A percentile compares a stretch with the other conserved stretches of the same genome.
phyloP scores from a whole-genome alignment of 2,113 vertebrate genomes.

The Pleuronectes platessa region DNA sequence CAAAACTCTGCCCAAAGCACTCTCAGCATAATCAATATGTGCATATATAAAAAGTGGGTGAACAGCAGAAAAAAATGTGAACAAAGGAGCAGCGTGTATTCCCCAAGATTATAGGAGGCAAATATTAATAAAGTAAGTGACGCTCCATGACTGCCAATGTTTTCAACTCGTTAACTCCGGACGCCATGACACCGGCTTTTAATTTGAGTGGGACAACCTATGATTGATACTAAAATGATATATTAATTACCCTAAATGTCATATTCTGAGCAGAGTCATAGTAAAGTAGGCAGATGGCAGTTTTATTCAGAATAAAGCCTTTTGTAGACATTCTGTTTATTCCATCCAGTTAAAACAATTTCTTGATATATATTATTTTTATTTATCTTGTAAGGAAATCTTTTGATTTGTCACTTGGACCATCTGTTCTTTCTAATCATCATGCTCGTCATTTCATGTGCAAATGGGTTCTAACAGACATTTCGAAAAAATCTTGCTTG shows the following conservation, averaged over 20 bases:
- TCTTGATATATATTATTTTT: not conserved
- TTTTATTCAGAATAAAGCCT: not conserved
- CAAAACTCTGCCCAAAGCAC: slow-evolving; percentile 54
- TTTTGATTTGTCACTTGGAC: not conserved
- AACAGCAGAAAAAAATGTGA: slow-evolving; percentile 42
- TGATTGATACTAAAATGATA: slow-evolving; percentile 41
- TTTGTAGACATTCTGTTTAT: slow-evolving; percentile 8
- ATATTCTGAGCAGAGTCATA: slow-evolving; percentile 40
- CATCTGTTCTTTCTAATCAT: not conserved
- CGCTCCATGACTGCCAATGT: slow-evolving; percentile 45
- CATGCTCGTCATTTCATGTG: not conserved
- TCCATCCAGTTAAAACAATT: slow-evolving; percentile 10
- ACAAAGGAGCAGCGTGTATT: slow-evolving; percentile 44
- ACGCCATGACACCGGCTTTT: slow-evolving; percentile 34
- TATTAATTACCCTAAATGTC: slow-evolving; percentile 20
- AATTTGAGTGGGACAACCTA: slow-evolving; percentile 21
- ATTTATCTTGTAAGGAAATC: not conserved
- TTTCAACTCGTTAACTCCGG: slow-evolving; percentile 16
- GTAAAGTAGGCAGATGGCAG: not conserved
- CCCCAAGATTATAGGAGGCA: slow-evolving; percentile 49
- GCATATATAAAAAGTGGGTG: slow-evolving; percentile 59
- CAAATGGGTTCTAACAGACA: slow-evolving; percentile 23
- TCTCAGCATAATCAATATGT: slow-evolving; percentile 64
- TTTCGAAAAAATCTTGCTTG: slow-evolving; percentile 7
- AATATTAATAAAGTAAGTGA: slow-evolving; percentile 54